phyloP scores from a whole-genome alignment of 2,888 invertebrate genomes.

The Amaurobius ferox region DNA sequence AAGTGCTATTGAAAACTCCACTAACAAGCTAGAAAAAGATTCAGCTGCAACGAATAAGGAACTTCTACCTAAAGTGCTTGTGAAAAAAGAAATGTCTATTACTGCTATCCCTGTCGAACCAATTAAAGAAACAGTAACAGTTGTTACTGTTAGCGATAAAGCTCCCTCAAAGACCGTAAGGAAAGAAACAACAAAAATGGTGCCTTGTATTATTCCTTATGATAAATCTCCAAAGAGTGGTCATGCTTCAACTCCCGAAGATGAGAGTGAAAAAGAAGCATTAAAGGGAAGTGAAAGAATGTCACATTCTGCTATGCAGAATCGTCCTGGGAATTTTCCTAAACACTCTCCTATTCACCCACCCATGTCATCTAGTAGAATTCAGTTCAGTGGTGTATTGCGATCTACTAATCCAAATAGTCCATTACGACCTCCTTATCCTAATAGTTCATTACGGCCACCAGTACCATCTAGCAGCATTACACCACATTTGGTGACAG shows the following conservation, averaged over 20 bases:
- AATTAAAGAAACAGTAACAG: neutral
- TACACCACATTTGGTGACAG: neutral
- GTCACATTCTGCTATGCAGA: neutral
- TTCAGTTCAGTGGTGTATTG: neutral
- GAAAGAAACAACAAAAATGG: constrained; percentile 56
- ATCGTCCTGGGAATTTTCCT: neutral
- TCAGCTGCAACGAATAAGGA: neutral
- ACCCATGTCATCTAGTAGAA: neutral
- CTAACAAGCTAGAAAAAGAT: neutral
- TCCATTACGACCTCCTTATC: neutral
- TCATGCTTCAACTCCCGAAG: constrained; percentile 11
- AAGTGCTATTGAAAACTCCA: neutral
- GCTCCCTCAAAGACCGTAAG: constrained; percentile 20
- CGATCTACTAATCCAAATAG: neutral
- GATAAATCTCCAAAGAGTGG: constrained; percentile 56
- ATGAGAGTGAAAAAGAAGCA: constrained; percentile 43
- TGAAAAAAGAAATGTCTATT: constrained; percentile 1
- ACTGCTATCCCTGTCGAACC: neutral
- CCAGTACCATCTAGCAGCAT: neutral
- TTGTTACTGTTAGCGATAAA: constrained; percentile 12
- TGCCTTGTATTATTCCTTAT: constrained; percentile 63
- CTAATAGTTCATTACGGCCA: neutral
- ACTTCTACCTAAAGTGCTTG: neutral
- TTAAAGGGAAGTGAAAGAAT: neutral
- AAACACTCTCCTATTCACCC: constrained; percentile 5